A percentile compares a stretch with the other conserved stretches of the same genome.
These are phyloP conservation scores for Tadarida brasiliensis DNA, from an alignment of 2,797 vertebrate genomes.

Conservation along the genomic window DNA sequence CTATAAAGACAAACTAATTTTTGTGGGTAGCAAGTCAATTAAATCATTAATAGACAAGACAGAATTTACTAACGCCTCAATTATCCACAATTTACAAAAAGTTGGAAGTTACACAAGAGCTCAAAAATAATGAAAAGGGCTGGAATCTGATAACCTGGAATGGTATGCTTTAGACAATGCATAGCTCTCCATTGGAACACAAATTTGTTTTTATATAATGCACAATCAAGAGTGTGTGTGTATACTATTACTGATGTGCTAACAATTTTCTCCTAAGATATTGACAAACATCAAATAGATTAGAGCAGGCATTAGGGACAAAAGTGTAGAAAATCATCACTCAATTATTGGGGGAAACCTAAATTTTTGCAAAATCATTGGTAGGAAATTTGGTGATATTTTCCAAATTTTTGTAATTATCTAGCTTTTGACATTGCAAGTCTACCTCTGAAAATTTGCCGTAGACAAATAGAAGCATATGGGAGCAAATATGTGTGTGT, in stretches of 20 bases:
- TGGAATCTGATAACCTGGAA: not conserved
- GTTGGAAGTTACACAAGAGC: not conserved
- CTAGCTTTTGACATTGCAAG: not conserved
- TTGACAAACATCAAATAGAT: not conserved
- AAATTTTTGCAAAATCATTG: not conserved
- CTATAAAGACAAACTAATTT: not conserved
- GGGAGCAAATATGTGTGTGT: not conserved
- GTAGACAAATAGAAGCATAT: not conserved
- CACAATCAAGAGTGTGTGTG: not conserved
- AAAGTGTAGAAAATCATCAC: not conserved
- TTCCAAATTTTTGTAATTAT: not conserved
- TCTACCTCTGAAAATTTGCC: not conserved
- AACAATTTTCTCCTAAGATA: not conserved
- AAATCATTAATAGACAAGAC: not conserved
- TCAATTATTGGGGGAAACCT: not conserved
- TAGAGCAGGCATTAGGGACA: not conserved
- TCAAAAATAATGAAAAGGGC: not conserved
- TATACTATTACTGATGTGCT: not conserved
- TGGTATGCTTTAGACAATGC: not conserved
- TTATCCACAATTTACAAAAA: not conserved
- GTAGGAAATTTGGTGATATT: not conserved
- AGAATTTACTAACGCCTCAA: not conserved
- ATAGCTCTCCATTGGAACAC: not conserved
- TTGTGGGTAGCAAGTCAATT: not conserved
- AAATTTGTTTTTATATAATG: not conserved